A percentile compares a stretch with the other conserved stretches of the same genome.
Evolutionary conservation across 2,113 vertebrate species (phyloP).

Genomic region (Quiscalus mexicanus): DNA sequence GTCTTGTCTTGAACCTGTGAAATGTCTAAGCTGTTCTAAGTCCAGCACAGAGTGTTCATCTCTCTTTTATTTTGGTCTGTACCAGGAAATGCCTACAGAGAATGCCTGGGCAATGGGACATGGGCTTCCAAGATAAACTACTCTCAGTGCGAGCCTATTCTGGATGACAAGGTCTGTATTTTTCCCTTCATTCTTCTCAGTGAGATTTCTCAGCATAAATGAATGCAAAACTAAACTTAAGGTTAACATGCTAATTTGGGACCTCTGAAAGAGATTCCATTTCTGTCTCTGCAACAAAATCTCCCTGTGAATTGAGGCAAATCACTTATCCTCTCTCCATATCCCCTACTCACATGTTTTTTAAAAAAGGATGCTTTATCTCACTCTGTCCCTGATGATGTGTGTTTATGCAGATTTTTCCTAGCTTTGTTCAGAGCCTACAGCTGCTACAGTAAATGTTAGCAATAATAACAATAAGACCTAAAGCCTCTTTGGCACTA

Average conservation of each 20-base stretch:
- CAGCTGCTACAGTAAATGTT: conserved; percentile 23
- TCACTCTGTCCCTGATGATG: background rate
- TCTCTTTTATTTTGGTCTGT: conserved; percentile 43
- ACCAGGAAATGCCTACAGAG: conserved; percentile 90
- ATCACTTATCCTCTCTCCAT: background rate
- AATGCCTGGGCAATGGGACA: conserved; percentile 93
- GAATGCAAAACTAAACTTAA: background rate
- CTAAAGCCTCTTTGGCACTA: conserved; percentile 25
- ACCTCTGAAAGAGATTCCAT: background rate
- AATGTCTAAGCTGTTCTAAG: background rate
- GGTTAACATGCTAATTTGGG: background rate
- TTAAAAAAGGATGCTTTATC: background rate
- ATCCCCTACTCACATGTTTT: background rate
- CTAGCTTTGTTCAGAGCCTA: conserved; percentile 7
- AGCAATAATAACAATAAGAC: conserved; percentile 10
- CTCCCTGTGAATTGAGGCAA: background rate
- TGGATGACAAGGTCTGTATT: conserved; percentile 89
- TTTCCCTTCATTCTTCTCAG: background rate
- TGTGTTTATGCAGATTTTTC: conserved; percentile 38
- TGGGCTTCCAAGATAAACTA: conserved; percentile 96
- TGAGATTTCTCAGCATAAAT: background rate
- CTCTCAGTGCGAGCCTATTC: conserved; percentile 93
- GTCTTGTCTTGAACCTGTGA: background rate
- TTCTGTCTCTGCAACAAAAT: background rate
- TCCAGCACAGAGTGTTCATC: background rate